Evolutionary conservation across 2,888 invertebrate genomes (phyloP), one percentile per base, ranked within the genome.

Genomic region (Peribatodes rhomboidaria): DNA sequence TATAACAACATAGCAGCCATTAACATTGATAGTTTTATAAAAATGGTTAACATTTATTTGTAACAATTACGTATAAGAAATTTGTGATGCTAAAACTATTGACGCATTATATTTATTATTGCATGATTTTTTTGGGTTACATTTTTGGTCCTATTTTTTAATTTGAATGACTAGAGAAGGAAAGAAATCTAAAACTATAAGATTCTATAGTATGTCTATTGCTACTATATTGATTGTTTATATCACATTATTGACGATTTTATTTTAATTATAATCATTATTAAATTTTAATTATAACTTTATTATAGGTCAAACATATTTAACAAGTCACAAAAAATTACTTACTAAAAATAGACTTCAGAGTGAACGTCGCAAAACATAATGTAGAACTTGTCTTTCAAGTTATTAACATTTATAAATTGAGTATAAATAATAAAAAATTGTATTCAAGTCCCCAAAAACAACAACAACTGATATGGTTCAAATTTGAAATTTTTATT

Each of bases 161-260:
- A 75, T 73, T 76, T 69, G 74, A 66, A 65, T 49, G 60, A 57
- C 67, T 74, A 74, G 70, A 50, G 69, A 67, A 65, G 65, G 68
- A 71, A 73, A 68, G 13, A 53, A 70, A 70, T 72, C 74, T 75
- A 69, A 72, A 75, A 72, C 72, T 72, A 73, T 71, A 70, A 77
- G 61, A 77, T 70, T 73, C 77, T 77, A 79, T 72, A 64, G 55
- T 68, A n/a, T n/a, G 65, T 74, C 70, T 83, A 80, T 76, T 69
- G 67, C 76, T 76, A 76, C 70, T 71, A 76, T 74, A 74, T 69
- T 72, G 76, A 77, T 76, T 70, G 79, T 78, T 74, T 77, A 76
- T 84, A 87, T 85, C 87, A 86, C 86, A 86, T 79, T 76, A 67
- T 83, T 85, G 84, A 84, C 77, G 82, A 84, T 79, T 79, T 72